Percentiles rank a stretch among this genome's conserved stretches.
Conservation (phyloP, 2,797 vertebrate species). For the Prionace glauca region DNA sequence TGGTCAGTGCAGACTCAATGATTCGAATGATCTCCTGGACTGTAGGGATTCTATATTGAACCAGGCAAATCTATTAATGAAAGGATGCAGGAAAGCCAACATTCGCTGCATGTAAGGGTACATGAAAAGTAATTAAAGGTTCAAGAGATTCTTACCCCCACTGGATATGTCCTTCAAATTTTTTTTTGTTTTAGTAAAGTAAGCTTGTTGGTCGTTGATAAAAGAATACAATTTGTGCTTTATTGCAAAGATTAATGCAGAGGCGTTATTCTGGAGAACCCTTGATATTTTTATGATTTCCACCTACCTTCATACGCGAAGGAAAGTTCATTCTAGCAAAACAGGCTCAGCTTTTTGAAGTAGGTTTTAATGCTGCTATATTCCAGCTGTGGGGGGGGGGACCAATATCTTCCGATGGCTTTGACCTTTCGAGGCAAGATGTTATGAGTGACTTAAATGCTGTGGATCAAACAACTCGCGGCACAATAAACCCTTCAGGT, state of each 20-base stretch:
- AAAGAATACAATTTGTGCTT: background rate
- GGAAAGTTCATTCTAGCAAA: background rate
- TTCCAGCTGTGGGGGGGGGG: background rate
- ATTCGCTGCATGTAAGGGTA: background rate
- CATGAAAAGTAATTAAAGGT: background rate
- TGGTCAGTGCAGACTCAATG: no score
- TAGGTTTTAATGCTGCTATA: background rate
- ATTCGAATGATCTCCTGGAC: no score
- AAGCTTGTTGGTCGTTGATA: background rate
- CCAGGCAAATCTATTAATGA: background rate
- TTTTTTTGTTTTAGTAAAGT: background rate
- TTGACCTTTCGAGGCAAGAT: background rate
- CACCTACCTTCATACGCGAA: background rate
- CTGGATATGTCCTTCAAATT: background rate
- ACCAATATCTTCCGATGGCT: background rate
- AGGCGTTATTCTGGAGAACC: background rate
- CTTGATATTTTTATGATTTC: background rate
- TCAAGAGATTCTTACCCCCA: background rate
- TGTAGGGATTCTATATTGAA: background rate
- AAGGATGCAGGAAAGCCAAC: background rate
- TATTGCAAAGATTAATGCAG: background rate
- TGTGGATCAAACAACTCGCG: background rate
- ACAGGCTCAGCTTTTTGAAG: background rate
- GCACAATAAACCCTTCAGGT: background rate
- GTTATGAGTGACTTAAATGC: background rate